These are phyloP conservation scores for Turritopsis rubra DNA, from an alignment of 30 jellyfish, hydroid and myxozoan species.

Conservation along the genomic window DNA sequence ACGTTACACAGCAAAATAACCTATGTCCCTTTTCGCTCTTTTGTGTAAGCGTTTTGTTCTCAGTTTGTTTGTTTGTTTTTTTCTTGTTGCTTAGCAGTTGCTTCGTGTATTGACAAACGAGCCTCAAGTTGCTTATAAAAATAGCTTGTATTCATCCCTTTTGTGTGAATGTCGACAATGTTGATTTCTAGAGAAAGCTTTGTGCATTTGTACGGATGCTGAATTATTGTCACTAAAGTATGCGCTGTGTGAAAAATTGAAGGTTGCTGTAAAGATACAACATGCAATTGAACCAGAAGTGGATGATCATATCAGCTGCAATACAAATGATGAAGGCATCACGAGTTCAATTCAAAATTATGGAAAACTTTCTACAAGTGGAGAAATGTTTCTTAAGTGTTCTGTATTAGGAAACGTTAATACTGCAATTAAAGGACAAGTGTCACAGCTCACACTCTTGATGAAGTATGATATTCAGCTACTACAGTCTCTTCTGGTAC, in stretches of 20 bases:
- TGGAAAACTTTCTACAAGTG: conserved; percentile 72
- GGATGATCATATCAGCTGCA: conserved; percentile 76
- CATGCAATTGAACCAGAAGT: conserved; percentile 76
- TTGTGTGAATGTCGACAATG: no score
- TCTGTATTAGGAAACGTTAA: conserved; percentile 46
- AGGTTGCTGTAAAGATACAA: conserved; percentile 49
- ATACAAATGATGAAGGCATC: conserved; percentile 56
- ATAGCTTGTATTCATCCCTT: background rate
- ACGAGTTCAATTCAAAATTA: conserved; percentile 60
- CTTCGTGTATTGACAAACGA: no score
- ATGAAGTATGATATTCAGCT: conserved; percentile 42
- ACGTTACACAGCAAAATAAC: no score
- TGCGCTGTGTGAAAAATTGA: conserved; percentile 65
- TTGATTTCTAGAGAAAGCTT: conserved; percentile 52
- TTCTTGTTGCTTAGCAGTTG: no score
- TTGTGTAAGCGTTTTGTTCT: no score
- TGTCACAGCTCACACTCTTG: conserved; percentile 47
- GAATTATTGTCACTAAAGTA: conserved; percentile 72
- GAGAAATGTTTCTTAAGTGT: conserved; percentile 58
- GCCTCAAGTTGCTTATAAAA: no score
- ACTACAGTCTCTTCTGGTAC: background rate
- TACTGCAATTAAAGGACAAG: conserved; percentile 63
- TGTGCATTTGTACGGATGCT: conserved; percentile 70
- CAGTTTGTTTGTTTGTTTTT: no score
- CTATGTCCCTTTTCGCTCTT: no score